Evolutionary conservation across 2,888 invertebrate species (phyloP), one percentile per base, ranked within the genome.

Genomic region (Glyphotaelius pellucidus): DNA sequence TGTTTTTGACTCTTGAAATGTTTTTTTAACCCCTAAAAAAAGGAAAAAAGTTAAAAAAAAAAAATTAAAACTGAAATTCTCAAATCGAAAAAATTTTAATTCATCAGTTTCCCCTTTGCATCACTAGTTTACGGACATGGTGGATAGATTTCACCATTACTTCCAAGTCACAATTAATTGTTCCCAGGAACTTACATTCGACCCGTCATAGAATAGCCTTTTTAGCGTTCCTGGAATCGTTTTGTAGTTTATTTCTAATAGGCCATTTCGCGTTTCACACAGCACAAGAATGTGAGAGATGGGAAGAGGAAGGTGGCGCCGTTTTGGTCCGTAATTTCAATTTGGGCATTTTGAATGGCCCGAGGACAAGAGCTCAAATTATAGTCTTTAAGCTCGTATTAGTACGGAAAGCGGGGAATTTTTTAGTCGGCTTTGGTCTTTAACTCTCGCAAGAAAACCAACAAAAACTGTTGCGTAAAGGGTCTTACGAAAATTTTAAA

Each of bases 321-420:
- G 19, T 25, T 32, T 83, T 35, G 25, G 83, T 32, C 35, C 32
- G 83, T 32, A 83, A 83, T 83, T 32, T 83, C 83, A 83, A 83
- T 83, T 83, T 83, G 83, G 32, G 35, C n/a, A 83, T 83, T 83
- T 25, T 15, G 83, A 19, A 9, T 67, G 25, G 67, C 67, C 67
- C 67, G 67, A 67, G 67, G 67, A 67, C 67, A 25, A 9, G 25
- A 1, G 67, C 67, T n/a, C 67, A 83, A 83, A 83, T 83, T 83
- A 83, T 38, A 38, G 83, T 83, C 83, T 83, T 83, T 83, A 83
- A 83, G 83, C 35, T 35, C 25, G 83, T 15, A 83, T 83, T 83
- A 83, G 83, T 67, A n/a, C 67, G 67, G 67, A n/a, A 67, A 67
- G 67, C 25, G 67, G n/a, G 67, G 67, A n/a, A 9, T 67, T 67